phyloP scores from a whole-genome alignment of 2,888 invertebrate genomes.

The Limnephilus marmoratus region DNA sequence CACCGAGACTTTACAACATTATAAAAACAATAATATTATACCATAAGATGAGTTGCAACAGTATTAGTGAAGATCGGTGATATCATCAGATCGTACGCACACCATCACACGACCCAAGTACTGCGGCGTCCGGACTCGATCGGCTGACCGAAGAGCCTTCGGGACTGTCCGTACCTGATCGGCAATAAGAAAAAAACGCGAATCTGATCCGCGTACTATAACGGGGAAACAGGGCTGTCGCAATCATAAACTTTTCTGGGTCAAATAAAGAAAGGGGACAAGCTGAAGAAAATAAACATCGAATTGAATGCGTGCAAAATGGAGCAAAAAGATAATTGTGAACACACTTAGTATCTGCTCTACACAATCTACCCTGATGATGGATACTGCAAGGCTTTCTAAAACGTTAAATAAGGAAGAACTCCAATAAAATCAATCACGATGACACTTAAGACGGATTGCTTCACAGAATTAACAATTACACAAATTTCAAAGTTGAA shows the following conservation, averaged over 20 bases:
- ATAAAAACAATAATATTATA: not conserved
- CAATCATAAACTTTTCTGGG: not conserved
- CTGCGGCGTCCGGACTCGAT: not conserved
- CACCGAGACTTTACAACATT: not conserved
- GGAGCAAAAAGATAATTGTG: no score
- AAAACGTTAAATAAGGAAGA: no score
- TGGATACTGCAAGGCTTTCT: no score
- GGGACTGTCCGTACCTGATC: not conserved
- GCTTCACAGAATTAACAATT: no score
- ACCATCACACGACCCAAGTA: not conserved
- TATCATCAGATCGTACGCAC: not conserved
- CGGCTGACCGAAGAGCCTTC: not conserved
- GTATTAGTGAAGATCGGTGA: not conserved
- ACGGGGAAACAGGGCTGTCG: constrained; percentile 13
- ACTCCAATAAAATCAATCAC: no score
- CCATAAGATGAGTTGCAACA: not conserved
- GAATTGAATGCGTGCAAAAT: no score
- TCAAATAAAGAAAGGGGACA: not conserved
- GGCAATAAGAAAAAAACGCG: constrained; percentile 7
- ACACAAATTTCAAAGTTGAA: no score
- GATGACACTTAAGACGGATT: no score
- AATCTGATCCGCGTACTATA: constrained; percentile 17
- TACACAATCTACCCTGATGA: no score
- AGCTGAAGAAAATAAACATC: not conserved
- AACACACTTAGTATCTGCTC: no score